Percentiles rank a stretch among this genome's conserved stretches.
Evolutionary conservation across 1,140 invertebrate species (phyloP).

Genomic region (Proales similis): DNA sequence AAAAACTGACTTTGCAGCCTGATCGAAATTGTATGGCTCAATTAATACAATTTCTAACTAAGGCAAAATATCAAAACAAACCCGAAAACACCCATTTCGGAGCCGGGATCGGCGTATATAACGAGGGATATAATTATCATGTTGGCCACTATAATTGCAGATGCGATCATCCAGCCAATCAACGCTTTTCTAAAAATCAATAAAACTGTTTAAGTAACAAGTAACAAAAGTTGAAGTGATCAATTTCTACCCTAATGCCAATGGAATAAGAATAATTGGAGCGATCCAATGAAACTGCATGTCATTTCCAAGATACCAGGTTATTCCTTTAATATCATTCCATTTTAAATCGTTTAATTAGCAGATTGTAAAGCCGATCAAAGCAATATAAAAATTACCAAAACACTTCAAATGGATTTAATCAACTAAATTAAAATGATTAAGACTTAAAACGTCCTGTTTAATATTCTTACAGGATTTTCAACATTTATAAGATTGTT

Average conservation of each 20-base stretch:
- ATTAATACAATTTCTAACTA: not conserved
- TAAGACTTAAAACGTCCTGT: not conserved
- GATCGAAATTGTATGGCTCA: not conserved
- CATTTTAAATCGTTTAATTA: no score
- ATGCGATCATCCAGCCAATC: conserved; percentile 12
- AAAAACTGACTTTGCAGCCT: conserved; percentile 10
- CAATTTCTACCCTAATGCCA: conserved; percentile 35
- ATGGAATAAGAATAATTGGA: conserved; percentile 56
- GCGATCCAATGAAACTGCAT: conserved; percentile 68
- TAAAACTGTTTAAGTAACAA: not conserved
- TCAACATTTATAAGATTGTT: conserved; percentile 64
- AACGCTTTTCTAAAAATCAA: conserved; percentile 7
- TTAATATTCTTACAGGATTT: not conserved
- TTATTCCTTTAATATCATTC: no score
- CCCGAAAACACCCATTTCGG: conserved; percentile 20
- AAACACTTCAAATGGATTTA: conserved; percentile 60
- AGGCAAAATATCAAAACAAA: not conserved
- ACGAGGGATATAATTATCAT: no score
- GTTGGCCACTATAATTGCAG: no score
- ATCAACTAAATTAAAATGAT: not conserved
- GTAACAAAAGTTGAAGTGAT: not conserved
- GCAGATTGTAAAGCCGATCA: no score
- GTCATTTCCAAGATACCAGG: conserved; percentile 73
- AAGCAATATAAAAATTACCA: no score
- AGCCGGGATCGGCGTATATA: conserved; percentile 9